Base-by-base conservation (phyloP, 2,113 vertebrate genomes). In the Catharus fuscescens region DNA sequence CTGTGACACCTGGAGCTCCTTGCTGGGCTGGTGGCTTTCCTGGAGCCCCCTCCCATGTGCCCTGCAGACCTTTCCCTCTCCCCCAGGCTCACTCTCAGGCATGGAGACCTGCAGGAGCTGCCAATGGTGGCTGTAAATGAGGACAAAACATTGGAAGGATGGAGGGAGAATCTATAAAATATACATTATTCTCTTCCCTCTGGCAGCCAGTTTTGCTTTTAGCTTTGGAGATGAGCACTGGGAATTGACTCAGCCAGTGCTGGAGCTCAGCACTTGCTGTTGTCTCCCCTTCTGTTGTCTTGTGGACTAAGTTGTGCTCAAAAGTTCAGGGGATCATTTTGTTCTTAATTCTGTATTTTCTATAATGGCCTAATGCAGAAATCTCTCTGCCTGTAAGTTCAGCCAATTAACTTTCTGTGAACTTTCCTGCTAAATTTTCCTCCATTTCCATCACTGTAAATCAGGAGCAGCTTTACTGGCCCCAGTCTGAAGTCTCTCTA, bases 401-500 rank as follows among this genome's bases (percentile, higher is more conserved):
- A 95, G 84, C 92, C 79, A 94, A 28, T 90, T 96, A 85, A 93
- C 87, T 94, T 90, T 86, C 56, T 79, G 40, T 94, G 76, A 93
- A 93, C 94, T 90, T 64, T 88, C 8, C 59, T 88, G 85, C 36
- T 66, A 73, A 32, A 9, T 52, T 83, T 87, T 36, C 66, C 17
- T 90, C 19, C 6, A 4, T 73, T 80, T 92, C 64, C 40, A 53
- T 65, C 18, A 1, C 18, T 86, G 66, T 44, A 70, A 88, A 90
- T 93, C 64, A 80, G 76, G 79, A 88, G 52, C 17, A 32, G 60
- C 56, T 86, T 80, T 29, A 62, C 71, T 64, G 64, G 86, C 52
- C 50, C 20, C 47, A 42, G 8, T 34, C 61, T 93, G 78, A 82
- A 72, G 29, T 65, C 31, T 18, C n/a, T 83, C 67, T 9, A n/a